Evolutionary conservation across 2,797 vertebrate genomes (phyloP).

Genomic region (Poecile montanus): DNA sequence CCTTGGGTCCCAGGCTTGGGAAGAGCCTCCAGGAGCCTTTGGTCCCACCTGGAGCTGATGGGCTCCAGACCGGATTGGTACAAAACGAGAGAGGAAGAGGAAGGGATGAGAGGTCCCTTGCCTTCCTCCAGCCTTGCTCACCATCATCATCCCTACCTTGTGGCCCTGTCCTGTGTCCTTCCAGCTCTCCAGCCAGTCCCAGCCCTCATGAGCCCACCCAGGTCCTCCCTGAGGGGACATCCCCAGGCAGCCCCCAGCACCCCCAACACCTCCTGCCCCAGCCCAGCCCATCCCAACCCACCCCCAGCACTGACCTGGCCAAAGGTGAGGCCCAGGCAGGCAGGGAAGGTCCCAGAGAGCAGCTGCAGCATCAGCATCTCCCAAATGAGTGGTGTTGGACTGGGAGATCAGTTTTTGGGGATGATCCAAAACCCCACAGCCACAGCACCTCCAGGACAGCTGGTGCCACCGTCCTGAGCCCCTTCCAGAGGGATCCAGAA

Average conservation of each 20-base stretch:
- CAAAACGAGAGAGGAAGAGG: background rate
- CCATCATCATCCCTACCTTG: background rate
- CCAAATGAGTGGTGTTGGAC: fast-evolving
- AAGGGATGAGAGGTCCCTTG: background rate
- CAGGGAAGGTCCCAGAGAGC: background rate
- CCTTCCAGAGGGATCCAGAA: background rate
- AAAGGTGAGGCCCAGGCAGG: background rate
- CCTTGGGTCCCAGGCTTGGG: fast-evolving
- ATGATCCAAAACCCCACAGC: background rate
- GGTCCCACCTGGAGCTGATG: background rate
- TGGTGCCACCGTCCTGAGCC: fast-evolving
- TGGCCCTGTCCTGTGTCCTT: background rate
- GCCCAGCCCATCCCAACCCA: background rate
- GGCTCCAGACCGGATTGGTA: fast-evolving
- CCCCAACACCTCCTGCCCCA: background rate
- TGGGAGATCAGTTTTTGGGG: background rate
- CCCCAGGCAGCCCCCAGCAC: background rate
- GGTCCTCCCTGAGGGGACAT: background rate
- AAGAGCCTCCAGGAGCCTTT: background rate
- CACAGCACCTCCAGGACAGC: background rate
- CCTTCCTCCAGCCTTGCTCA: background rate
- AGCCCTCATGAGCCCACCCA: background rate
- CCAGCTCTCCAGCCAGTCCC: background rate
- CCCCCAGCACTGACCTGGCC: background rate
- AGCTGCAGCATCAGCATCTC: background rate